A percentile compares a stretch with the other conserved stretches of the same genome.
phyloP scores from a whole-genome alignment of 2,888 invertebrate genomes.

The Dione vanillae region DNA sequence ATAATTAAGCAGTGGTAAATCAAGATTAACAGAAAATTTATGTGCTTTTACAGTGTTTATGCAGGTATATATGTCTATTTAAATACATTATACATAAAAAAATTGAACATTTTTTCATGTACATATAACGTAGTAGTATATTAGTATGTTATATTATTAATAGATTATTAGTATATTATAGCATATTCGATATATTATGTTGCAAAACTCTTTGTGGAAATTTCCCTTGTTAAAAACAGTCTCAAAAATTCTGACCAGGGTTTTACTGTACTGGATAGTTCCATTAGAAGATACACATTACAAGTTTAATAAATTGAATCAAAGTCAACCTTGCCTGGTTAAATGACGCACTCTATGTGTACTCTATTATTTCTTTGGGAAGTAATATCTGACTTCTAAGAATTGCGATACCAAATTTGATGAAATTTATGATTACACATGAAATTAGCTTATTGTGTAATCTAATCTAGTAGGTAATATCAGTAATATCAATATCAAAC shows the following conservation, averaged over 20 bases:
- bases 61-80: too few species aligned
- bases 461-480: too few species aligned
- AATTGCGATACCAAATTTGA: neutral
- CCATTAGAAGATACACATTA: neutral
- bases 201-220: neutral
- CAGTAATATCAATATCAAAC: too few species aligned
- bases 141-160: too few species aligned
- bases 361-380: neutral
- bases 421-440: too few species aligned
- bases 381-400: neutral
- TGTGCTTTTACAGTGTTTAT: neutral
- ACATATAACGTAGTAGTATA: too few species aligned
- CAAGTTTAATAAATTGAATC: neutral
- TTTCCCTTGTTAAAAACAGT: neutral
- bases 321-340: constrained; percentile 1
- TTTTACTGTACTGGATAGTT: neutral
- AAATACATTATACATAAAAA: too few species aligned
- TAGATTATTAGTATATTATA: too few species aligned
- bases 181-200: too few species aligned
- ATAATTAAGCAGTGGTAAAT: neutral
- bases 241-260: neutral
- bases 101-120: too few species aligned
- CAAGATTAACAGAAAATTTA: neutral
- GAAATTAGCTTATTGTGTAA: too few species aligned
- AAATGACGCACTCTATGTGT: neutral